Evolutionary conservation across 2,113 vertebrate genomes (phyloP), one percentile per base, ranked within the genome.

Genomic region (Mastomys natalensis): DNA sequence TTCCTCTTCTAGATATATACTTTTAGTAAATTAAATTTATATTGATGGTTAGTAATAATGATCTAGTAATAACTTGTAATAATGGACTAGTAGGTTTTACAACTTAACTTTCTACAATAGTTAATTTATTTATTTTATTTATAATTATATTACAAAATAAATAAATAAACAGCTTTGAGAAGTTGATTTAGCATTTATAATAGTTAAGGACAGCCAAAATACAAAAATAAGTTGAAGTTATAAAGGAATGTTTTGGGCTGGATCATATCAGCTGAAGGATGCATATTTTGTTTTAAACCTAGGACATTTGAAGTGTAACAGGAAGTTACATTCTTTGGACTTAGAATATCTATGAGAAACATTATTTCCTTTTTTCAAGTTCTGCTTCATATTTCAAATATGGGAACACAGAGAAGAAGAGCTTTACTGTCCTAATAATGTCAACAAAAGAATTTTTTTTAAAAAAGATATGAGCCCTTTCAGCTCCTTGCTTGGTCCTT

Each of bases 331-430:
- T 1, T 24, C 1, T 31, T 40, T 13, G 4, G 4, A 55, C 5
- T 40, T 48, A 7, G 9, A 81, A 68, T 82, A 37, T 58, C 34
- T 82, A 5, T 43, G 34, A 26, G 55, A 96, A 73, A 91, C 24
- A 40, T 87, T 13, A 87, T 3, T 5, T 87, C 2, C 7, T 78
- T 11, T 48, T 73, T 22, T 55, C 4, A 53, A 7, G 40, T 81
- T 24, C 10, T 76, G 3, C 6, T 81, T 78, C 2, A 62, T 21
- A 64, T 5, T 8, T 48, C 53, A 74, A 53, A 4, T 53, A 12
- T 34, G 5, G 4, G 3, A 13, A 24, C 8, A 0, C 1, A 13
- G 40, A 8, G 16, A 8, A 10, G 45, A 1, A 51, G 10, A 22
- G 12, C 16, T 87, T 12, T 74, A 6, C 0, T 5, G 4, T n/a